A percentile compares a stretch with the other conserved stretches of the same genome.
Conservation (phyloP, 2,797 vertebrate species). For the Nannoperca australis region DNA sequence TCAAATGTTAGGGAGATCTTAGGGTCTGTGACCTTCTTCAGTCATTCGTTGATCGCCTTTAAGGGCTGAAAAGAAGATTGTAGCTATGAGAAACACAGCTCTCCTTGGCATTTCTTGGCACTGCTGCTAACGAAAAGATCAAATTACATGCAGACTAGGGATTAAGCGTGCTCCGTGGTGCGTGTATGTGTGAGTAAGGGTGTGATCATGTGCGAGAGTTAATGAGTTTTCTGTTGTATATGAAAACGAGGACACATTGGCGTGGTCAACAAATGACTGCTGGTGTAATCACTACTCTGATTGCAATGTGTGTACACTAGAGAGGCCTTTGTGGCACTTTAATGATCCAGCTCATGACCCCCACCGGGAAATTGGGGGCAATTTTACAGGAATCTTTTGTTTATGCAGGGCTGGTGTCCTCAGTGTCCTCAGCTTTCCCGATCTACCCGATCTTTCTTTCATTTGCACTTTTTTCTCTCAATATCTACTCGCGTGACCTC, state of each 20-base stretch:
- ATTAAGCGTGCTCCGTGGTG: conserved; percentile 59
- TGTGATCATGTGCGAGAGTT: conserved; percentile 48
- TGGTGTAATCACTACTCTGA: conserved; percentile 32
- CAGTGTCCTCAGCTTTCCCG: conserved; percentile 15
- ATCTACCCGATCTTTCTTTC: background rate
- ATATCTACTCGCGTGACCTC: background rate
- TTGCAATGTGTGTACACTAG: background rate
- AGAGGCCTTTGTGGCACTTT: conserved; percentile 36
- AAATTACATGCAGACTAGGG: conserved; percentile 42
- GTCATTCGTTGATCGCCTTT: conserved; percentile 31
- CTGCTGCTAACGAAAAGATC: conserved; percentile 38
- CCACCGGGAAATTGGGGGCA: conserved; percentile 12
- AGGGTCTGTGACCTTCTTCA: background rate
- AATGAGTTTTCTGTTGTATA: conserved; percentile 50
- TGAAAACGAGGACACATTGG: conserved; percentile 30
- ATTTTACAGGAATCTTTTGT: conserved; percentile 28
- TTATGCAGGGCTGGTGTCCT: conserved; percentile 6
- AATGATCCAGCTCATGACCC: conserved; percentile 32
- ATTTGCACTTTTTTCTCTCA: conserved; percentile 1
- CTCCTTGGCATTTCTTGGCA: conserved; percentile 53
- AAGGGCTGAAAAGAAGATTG: conserved; percentile 8
- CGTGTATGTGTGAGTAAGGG: conserved; percentile 35
- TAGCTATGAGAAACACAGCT: conserved; percentile 29
- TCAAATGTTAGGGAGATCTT: conserved; percentile 29
- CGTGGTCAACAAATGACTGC: conserved; percentile 48